Evolutionary conservation across 2,888 invertebrate genomes (phyloP).

Genomic region (Ormyrus labotus): DNA sequence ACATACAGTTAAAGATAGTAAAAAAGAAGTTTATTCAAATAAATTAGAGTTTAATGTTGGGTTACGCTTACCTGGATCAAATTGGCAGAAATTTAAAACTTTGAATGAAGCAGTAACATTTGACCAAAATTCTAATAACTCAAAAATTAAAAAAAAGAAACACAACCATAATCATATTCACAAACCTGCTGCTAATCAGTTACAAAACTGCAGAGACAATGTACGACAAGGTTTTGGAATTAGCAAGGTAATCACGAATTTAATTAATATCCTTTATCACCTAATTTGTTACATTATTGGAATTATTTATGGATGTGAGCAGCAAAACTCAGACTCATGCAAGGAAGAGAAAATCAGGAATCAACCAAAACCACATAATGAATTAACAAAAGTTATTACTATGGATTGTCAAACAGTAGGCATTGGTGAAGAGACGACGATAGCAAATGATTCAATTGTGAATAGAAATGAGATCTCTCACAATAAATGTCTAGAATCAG

Average conservation of each 20-base stretch:
- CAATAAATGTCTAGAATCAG: conserved; percentile 90
- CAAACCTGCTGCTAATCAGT: not conserved
- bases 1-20: not conserved
- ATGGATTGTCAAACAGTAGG: conserved; percentile 99
- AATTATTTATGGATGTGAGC: conserved; percentile 24
- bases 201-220: not conserved
- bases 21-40: conserved; percentile 12
- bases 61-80: conserved; percentile 62
- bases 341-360: conserved; percentile 13
- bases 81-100: conserved; percentile 69
- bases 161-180: conserved; percentile 39
- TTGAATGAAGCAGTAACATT: conserved; percentile 56
- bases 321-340: not conserved
- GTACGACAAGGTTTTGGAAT: not conserved
- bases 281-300: conserved; percentile 16
- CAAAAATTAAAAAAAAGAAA: conserved; percentile 53
- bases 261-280: conserved; percentile 12
- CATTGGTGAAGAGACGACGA: conserved; percentile 86
- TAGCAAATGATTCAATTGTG: conserved; percentile 93
- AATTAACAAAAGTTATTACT: conserved; percentile 83
- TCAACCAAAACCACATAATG: not conserved
- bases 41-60: conserved; percentile 36
- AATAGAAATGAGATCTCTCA: conserved; percentile 89
- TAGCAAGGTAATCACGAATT: conserved; percentile 38
- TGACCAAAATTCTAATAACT: conserved; percentile 42